Conservation (phyloP, 2,113 vertebrate species). For the Galeopterus variegatus region DNA sequence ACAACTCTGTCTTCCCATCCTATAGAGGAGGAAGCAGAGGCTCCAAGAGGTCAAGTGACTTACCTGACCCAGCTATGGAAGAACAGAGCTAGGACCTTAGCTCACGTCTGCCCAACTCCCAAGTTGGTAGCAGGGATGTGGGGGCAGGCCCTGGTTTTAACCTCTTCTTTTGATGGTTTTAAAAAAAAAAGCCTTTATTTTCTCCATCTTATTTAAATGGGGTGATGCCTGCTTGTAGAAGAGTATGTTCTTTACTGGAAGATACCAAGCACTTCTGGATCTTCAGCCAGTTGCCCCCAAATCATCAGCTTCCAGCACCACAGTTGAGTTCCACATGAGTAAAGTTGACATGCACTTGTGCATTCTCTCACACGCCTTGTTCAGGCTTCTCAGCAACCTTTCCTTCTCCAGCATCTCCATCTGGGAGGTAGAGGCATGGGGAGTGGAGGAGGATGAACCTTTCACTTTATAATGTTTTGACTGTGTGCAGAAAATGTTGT, state of each 20-base stretch:
- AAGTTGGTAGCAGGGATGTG: background rate
- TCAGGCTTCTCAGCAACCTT: background rate
- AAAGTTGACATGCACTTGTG: rapidly evolving
- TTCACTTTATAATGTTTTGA: background rate
- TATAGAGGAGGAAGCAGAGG: background rate
- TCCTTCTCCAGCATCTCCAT: background rate
- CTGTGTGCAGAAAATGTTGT: background rate
- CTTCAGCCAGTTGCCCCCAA: background rate
- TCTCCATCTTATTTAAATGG: background rate
- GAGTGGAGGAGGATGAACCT: background rate
- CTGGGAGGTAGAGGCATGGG: background rate
- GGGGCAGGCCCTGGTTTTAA: background rate
- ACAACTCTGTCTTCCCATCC: background rate
- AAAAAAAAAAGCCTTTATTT: background rate
- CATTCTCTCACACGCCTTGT: rapidly evolving
- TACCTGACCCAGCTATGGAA: background rate
- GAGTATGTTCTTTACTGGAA: background rate
- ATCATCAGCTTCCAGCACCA: background rate
- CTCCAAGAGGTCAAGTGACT: background rate
- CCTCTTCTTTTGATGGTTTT: background rate
- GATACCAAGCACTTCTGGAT: background rate
- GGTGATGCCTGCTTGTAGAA: background rate
- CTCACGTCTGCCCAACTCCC: background rate
- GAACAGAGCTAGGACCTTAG: background rate
- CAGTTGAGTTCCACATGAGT: rapidly evolving